These are phyloP conservation scores for Triplophysa bombifrons DNA, from an alignment of 2,797 vertebrate species.

Conservation along the genomic window DNA sequence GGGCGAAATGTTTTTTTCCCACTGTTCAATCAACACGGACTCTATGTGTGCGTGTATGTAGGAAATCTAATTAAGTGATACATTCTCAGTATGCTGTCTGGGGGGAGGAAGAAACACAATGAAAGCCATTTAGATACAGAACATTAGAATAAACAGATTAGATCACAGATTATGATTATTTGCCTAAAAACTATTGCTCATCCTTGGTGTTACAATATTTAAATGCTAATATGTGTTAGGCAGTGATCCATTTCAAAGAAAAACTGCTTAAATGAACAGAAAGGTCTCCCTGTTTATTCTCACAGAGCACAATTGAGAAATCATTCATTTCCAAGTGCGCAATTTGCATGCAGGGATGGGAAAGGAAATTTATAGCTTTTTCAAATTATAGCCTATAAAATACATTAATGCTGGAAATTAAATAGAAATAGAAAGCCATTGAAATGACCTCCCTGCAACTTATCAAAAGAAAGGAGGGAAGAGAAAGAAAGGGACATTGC, in stretches of 20 bases:
- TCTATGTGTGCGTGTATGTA: constrained; percentile 35
- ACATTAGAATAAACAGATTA: constrained; percentile 69
- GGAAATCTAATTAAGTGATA: constrained; percentile 63
- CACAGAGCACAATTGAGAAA: constrained; percentile 66
- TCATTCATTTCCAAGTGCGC: constrained; percentile 66
- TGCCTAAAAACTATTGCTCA: constrained; percentile 67
- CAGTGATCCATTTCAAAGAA: constrained; percentile 66
- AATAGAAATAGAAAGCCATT: constrained; percentile 57
- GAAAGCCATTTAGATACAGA: constrained; percentile 67
- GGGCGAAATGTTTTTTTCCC: constrained; percentile 49
- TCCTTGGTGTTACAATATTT: constrained; percentile 67
- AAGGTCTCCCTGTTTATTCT: constrained; percentile 63
- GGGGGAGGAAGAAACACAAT: constrained; percentile 62
- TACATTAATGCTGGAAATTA: constrained; percentile 64
- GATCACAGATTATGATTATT: constrained; percentile 69
- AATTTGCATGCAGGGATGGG: constrained; percentile 66
- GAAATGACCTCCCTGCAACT: constrained; percentile 63
- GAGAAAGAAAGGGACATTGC: constrained; percentile 22
- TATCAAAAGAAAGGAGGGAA: constrained; percentile 40
- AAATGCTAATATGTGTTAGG: constrained; percentile 70
- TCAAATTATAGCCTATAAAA: constrained; percentile 71
- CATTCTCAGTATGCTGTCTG: constrained; percentile 61
- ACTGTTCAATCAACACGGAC: constrained; percentile 49
- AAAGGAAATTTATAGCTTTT: constrained; percentile 64
- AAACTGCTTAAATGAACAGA: constrained; percentile 65